Percentiles rank a stretch among this genome's conserved stretches.
These are phyloP conservation scores for Pteropus alecto DNA, from an alignment of 2,113 vertebrate genomes.

Conservation along the genomic window DNA sequence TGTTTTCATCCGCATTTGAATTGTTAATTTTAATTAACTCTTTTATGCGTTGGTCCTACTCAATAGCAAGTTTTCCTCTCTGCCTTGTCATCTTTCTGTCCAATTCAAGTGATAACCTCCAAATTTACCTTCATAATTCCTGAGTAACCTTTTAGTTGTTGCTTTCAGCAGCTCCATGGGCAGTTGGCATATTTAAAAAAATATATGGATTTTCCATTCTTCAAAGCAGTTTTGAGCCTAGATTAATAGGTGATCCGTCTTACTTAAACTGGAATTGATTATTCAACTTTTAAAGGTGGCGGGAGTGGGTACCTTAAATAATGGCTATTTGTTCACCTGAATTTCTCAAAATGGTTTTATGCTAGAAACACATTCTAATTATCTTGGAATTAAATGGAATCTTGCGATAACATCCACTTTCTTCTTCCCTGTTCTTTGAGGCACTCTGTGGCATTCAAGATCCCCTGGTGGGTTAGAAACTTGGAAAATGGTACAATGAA, in stretches of 20 bases:
- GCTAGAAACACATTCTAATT: slow-evolving; percentile 2
- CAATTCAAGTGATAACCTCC: background rate
- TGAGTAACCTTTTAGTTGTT: background rate
- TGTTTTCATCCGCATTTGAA: background rate
- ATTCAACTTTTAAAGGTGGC: background rate
- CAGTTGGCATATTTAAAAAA: background rate
- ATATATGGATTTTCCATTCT: background rate
- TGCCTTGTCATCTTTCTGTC: background rate
- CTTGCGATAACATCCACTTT: background rate
- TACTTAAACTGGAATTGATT: background rate
- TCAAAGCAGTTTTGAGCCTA: slow-evolving; percentile 16
- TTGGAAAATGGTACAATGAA: background rate
- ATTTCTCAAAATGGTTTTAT: background rate
- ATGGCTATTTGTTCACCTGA: background rate
- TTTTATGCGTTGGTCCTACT: background rate
- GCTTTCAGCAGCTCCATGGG: background rate
- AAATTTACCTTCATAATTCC: slow-evolving; percentile 1
- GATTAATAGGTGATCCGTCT: background rate
- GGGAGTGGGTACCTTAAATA: background rate
- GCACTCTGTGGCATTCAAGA: background rate
- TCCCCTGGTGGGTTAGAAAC: background rate
- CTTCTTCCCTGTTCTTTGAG: background rate
- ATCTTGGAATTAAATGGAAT: background rate
- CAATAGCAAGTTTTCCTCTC: background rate
- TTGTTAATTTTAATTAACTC: slow-evolving; percentile 20